Conservation (phyloP, 64 coral and sea anemone genomes). For the Cladopsammia gracilis region DNA sequence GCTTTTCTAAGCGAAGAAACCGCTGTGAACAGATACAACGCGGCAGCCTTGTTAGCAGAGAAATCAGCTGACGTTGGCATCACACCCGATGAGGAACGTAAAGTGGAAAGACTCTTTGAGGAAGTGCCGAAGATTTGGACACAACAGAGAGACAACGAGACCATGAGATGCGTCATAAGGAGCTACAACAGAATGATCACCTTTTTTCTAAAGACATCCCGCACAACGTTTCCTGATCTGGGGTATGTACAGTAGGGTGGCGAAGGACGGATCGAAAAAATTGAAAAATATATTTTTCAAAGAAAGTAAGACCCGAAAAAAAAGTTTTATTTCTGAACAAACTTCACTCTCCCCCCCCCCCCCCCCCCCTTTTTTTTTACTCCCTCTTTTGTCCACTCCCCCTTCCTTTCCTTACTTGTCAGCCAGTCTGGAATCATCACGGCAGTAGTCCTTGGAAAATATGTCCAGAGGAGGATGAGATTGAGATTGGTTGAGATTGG, state of each 20-base stretch:
- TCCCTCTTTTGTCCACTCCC: too few relatives aligned
- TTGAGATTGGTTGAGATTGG: too few relatives aligned
- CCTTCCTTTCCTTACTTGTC: too few relatives aligned
- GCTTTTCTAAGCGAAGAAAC: slow-evolving; percentile 55
- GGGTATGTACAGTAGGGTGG: slow-evolving; percentile 4
- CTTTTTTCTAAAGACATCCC: slow-evolving; percentile 23
- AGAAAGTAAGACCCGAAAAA: too few relatives aligned
- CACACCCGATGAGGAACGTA: neutral
- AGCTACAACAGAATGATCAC: slow-evolving; percentile 39
- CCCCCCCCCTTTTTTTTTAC: too few relatives aligned
- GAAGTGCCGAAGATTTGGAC: slow-evolving; percentile 18
- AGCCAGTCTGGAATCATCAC: too few relatives aligned
- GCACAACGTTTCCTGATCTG: slow-evolving; percentile 43
- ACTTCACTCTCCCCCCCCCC: too few relatives aligned
- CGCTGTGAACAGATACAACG: slow-evolving; percentile 68
- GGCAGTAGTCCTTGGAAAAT: too few relatives aligned
- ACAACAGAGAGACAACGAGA: slow-evolving; percentile 5
- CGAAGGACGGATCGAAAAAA: too few relatives aligned
- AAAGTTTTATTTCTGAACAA: too few relatives aligned
- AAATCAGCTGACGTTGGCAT: slow-evolving; percentile 17
- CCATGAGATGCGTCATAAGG: slow-evolving; percentile 25
- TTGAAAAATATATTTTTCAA: too few relatives aligned
- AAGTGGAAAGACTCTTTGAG: slow-evolving; percentile 22
- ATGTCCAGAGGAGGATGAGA: too few relatives aligned
- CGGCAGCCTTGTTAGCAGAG: slow-evolving; percentile 48